Evolutionary conservation across 2,888 invertebrate species (phyloP).

Genomic region (Melanotus villosus): DNA sequence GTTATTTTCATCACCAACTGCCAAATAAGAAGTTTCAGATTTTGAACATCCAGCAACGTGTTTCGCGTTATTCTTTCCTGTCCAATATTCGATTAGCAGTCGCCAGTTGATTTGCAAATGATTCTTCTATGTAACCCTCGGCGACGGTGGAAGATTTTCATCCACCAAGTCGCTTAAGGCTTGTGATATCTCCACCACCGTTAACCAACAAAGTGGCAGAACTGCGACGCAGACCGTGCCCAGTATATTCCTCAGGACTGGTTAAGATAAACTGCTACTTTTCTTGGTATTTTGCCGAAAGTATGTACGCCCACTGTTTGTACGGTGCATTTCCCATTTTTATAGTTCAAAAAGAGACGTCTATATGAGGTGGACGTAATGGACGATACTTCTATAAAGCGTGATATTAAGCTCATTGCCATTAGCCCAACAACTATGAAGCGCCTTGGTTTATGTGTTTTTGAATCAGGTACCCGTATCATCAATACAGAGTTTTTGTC

Average conservation of each 20-base stretch:
- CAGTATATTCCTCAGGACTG: neutral
- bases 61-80: too few species aligned
- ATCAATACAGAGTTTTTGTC: neutral
- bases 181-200: too few species aligned
- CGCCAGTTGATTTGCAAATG: too few species aligned
- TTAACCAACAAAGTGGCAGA: too few species aligned
- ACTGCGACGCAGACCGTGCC: too few species aligned
- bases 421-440: neutral
- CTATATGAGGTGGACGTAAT: neutral
- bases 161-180: too few species aligned
- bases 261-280: neutral
- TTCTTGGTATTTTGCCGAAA: neutral
- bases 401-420: neutral
- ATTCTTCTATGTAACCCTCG: too few species aligned
- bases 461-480: neutral
- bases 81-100: too few species aligned
- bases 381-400: neutral
- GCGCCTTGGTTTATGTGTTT: neutral
- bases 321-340: neutral
- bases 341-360: neutral
- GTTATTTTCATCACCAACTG: too few species aligned
- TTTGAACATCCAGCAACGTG: too few species aligned
- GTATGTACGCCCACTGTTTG: neutral
- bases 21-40: too few species aligned
- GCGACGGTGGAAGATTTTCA: too few species aligned